A percentile compares a stretch with the other conserved stretches of the same genome.
Conservation (phyloP, 2,888 invertebrate species). For the Melanchra persicariae region DNA sequence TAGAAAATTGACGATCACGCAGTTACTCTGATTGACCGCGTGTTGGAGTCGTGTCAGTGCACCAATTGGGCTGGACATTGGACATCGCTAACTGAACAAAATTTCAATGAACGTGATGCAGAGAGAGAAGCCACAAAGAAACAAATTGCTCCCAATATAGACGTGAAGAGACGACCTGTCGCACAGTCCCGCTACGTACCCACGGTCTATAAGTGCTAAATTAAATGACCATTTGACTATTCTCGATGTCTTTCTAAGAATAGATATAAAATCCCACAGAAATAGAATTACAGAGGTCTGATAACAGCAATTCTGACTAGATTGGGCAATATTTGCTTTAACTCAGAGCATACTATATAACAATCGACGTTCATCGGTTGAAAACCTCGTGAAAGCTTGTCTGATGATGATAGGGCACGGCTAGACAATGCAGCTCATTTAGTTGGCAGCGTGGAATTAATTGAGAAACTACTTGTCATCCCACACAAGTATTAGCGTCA, state of each 20-base stretch:
- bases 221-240: slow-evolving; percentile 24
- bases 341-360: neutral
- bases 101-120: slow-evolving; percentile 47
- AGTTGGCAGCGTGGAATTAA: neutral
- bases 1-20: slow-evolving; percentile 46
- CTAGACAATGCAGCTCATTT: slow-evolving; percentile 7
- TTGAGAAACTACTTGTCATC: slow-evolving; percentile 21
- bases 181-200: slow-evolving; percentile 3
- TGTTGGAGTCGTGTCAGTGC: slow-evolving; percentile 26
- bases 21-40: slow-evolving; percentile 10
- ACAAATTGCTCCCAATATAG: slow-evolving; percentile 62
- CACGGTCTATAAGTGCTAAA: slow-evolving; percentile 12
- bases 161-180: slow-evolving; percentile 28
- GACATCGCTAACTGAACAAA: slow-evolving; percentile 44
- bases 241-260: slow-evolving; percentile 10
- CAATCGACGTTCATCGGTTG: neutral
- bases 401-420: neutral
- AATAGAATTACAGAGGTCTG: neutral
- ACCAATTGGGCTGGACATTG: slow-evolving; percentile 56
- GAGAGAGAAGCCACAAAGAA: slow-evolving; percentile 53
- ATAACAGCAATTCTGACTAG: neutral
- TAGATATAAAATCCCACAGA: neutral
- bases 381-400: no score
- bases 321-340: neutral
- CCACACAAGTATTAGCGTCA: slow-evolving; percentile 5